Evolutionary conservation across 2,113 vertebrate species (phyloP).

Genomic region (Sprattus sprattus): DNA sequence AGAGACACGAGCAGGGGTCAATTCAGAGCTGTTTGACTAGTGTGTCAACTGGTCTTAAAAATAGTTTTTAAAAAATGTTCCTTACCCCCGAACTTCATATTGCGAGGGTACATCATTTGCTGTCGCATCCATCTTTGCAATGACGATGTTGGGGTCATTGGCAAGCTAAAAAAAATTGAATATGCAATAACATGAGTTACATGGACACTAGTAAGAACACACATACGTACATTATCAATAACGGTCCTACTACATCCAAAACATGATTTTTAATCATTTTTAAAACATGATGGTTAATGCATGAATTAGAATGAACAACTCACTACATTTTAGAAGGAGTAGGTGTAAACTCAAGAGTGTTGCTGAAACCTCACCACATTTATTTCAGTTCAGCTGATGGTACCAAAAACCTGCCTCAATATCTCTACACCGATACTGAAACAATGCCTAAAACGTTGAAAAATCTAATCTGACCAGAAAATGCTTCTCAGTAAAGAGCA

Average conservation of each 20-base stretch:
- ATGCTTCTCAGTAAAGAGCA: no score
- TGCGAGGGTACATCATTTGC: slow-evolving; percentile 95
- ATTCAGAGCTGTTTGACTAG: neutral
- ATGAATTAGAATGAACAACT: neutral
- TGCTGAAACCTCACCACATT: neutral
- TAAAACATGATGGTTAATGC: neutral
- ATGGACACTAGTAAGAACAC: neutral
- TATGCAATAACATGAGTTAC: neutral
- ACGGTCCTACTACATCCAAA: neutral
- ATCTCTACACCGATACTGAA: no score
- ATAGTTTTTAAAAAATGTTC: neutral
- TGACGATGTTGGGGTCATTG: slow-evolving; percentile 84
- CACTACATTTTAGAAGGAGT: neutral
- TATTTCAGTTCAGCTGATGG: no score
- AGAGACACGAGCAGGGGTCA: neutral
- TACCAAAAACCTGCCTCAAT: no score
- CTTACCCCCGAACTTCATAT: slow-evolving; percentile 96
- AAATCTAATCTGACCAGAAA: no score
- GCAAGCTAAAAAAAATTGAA: slow-evolving; percentile 78
- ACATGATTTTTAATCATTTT: neutral
- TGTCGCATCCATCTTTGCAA: slow-evolving; percentile 99
- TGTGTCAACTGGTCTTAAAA: neutral
- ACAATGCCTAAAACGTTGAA: no score
- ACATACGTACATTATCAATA: neutral
- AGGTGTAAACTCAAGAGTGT: neutral